A percentile compares a stretch with the other conserved stretches of the same genome.
phyloP scores from a whole-genome alignment of 2,888 invertebrate species.

The Hetaerina titia region DNA sequence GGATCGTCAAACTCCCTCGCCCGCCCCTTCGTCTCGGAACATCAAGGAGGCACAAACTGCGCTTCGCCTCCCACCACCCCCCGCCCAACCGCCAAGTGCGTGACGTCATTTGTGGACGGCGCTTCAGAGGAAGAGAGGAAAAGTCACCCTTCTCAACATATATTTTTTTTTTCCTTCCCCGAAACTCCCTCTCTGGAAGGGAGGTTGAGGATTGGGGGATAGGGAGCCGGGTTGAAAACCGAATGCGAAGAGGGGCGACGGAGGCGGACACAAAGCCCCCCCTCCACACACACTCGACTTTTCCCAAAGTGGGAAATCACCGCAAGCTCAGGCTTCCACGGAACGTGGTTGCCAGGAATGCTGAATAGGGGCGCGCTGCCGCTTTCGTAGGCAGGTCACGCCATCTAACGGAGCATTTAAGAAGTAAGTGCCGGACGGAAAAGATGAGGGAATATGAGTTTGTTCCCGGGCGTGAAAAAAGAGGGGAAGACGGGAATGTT shows the following conservation, averaged over 20 bases:
- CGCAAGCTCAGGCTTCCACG: not conserved
- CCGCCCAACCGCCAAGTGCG: not conserved
- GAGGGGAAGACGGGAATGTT: not conserved
- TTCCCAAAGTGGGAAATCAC: slow-evolving; percentile 42
- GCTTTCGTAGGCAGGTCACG: slow-evolving; percentile 59
- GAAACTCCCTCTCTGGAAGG: not conserved
- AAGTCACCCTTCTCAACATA: not conserved
- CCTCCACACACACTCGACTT: not conserved
- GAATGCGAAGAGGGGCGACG: not conserved
- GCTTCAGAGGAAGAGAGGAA: not conserved
- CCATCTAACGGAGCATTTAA: slow-evolving; percentile 47
- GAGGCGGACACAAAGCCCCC: not conserved
- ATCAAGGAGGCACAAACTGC: no score
- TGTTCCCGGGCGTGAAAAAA: not conserved
- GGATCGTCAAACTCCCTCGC: no score
- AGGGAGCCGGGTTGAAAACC: not conserved
- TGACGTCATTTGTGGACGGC: not conserved
- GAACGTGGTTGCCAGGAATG: slow-evolving; percentile 55
- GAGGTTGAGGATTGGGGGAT: not conserved
- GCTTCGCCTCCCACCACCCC: not conserved
- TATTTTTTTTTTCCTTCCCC: not conserved
- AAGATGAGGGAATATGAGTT: not conserved
- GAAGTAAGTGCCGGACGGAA: slow-evolving; percentile 36
- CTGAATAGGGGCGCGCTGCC: slow-evolving; percentile 49
- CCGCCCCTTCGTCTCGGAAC: no score